Conservation (phyloP, 1,140 invertebrate genomes). For the Apis dorsata region DNA sequence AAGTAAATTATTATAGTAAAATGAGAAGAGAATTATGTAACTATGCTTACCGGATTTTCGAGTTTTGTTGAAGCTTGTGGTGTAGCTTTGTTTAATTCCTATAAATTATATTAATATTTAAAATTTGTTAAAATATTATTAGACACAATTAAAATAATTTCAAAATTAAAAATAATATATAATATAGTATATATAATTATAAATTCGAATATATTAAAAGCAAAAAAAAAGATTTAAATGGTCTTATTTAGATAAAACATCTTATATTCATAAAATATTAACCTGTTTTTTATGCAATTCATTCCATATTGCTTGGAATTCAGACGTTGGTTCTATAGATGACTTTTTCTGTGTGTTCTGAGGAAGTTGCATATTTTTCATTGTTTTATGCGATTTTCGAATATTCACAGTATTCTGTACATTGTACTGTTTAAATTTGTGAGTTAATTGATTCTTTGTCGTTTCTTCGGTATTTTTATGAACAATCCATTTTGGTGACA, state of each 20-base stretch:
- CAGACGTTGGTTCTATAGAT: slow-evolving; percentile 42
- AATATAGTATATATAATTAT: too few species aligned
- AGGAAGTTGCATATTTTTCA: neutral
- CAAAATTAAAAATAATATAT: too few species aligned
- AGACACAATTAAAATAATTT: neutral
- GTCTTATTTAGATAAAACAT: too few species aligned
- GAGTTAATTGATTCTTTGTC: neutral
- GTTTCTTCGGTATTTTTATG: slow-evolving; percentile 36
- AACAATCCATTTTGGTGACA: slow-evolving; percentile 9
- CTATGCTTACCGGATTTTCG: slow-evolving; percentile 54
- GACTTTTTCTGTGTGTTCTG: slow-evolving; percentile 14
- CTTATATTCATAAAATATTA: neutral
- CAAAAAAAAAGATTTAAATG: too few species aligned
- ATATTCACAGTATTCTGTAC: neutral
- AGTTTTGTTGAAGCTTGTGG: neutral
- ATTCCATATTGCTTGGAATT: slow-evolving; percentile 77
- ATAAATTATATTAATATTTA: neutral
- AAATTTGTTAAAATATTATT: neutral
- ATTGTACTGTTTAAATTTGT: slow-evolving; percentile 20
- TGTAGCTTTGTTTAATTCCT: slow-evolving; percentile 50
- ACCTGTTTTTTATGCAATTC: slow-evolving; percentile 73
- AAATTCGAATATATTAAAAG: too few species aligned
- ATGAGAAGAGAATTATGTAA: neutral
- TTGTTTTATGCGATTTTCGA: neutral
- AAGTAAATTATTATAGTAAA: neutral